Evolutionary conservation across 2,888 invertebrate genomes (phyloP), one percentile per base, ranked within the genome.

Genomic region (Meteorus colon): DNA sequence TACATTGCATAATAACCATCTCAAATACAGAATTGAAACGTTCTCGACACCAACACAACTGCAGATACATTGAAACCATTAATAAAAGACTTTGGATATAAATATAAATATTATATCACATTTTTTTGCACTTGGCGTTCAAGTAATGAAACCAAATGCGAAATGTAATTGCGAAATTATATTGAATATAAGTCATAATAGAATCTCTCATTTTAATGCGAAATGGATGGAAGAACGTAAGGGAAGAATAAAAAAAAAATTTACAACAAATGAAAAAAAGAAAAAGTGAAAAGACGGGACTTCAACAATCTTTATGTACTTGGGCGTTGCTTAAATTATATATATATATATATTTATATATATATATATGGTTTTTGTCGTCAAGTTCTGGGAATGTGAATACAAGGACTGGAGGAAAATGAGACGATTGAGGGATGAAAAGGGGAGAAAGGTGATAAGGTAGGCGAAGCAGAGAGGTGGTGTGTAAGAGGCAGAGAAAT

Each of bases 91-190:
- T 31, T 51, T 4, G 4, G n/a, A 48, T n/a, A 3, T 48, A 48
- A 48, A 48, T 55, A 51, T 70, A 16, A 27, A 51, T 71, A 51
- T 71, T 55, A 19, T 19, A 37, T 65, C 37, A 55, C 19, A 24
- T 19, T 66, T 12, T 66, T 41, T 66, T 4, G 29, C 19, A 19
- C 14, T 24, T 24, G 4, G 41, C 16, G 14, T 10, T 16, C 16
- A 27, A 68, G n/a, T 27, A 27, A 51, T 27, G 14, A 48, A 48
- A 3, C 14, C 14, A 60, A 29, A 73, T 29, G 65, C 29, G 27
- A 79, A 77, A 75, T 76, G 73, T 79, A 78, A 77, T 80, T 77
- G 79, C 75, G 59, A 77, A 77, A 75, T 77, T 80, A 55, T 55
- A 79, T 79, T 77, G 48, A 79, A 79, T 79, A 79, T 77, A 34